phyloP scores from a whole-genome alignment of 2,113 vertebrate species.

The Labeo rohita region DNA sequence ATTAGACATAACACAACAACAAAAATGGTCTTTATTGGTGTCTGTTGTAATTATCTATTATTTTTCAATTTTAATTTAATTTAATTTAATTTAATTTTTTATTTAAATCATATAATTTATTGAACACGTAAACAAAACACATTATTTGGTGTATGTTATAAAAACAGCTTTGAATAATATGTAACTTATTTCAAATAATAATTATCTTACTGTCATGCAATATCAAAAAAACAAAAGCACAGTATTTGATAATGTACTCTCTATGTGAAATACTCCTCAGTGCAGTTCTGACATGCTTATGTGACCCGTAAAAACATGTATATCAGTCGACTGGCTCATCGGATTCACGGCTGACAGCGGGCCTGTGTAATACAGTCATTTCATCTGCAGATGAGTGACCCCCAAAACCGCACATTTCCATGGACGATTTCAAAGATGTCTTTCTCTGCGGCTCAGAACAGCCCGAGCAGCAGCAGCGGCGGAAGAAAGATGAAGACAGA shows the following conservation, averaged over 20 bases:
- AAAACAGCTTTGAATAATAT: background rate
- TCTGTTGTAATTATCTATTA: too few relatives aligned
- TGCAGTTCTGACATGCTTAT: background rate
- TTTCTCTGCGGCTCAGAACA: background rate
- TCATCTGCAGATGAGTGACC: conserved; percentile 41
- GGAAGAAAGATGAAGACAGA: background rate
- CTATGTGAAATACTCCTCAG: background rate
- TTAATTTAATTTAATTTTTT: background rate
- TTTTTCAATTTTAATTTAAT: background rate
- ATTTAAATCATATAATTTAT: background rate
- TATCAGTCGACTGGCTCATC: conserved; percentile 5
- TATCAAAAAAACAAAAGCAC: background rate
- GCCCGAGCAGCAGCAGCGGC: background rate
- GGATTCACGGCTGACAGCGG: conserved; percentile 36
- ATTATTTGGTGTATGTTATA: background rate
- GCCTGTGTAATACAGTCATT: conserved; percentile 25
- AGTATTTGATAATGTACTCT: background rate
- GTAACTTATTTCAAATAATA: background rate
- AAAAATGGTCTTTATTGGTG: too few relatives aligned
- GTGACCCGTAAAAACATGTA: background rate
- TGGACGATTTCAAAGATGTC: conserved; percentile 35
- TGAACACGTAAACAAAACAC: background rate
- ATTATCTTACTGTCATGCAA: background rate
- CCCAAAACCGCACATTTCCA: conserved; percentile 20
- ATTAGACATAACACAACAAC: too few relatives aligned